Evolutionary conservation across 1,140 invertebrate species (phyloP).

Genomic region (Acromyrmex echinatior): DNA sequence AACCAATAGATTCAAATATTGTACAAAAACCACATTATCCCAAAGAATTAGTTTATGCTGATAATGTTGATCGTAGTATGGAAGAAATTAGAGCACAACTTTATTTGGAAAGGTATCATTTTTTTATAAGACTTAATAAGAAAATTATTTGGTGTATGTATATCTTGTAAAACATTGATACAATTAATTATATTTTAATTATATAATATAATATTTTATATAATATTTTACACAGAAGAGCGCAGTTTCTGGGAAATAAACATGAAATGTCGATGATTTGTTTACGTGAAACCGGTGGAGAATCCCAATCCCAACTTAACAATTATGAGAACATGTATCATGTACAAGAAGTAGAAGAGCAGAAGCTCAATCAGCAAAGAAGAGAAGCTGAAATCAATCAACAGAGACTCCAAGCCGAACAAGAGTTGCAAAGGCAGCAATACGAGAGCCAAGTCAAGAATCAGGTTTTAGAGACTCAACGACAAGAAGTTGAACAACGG

Average conservation of each 20-base stretch:
- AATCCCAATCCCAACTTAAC: slow-evolving; percentile 75
- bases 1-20: slow-evolving; percentile 88
- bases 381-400: slow-evolving; percentile 76
- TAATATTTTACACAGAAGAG: slow-evolving; percentile 15
- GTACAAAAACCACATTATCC: slow-evolving; percentile 86
- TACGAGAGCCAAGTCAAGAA: slow-evolving; percentile 65
- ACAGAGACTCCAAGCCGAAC: slow-evolving; percentile 70
- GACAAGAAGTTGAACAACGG: slow-evolving; percentile 72
- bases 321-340: slow-evolving; percentile 76
- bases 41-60: slow-evolving; percentile 88
- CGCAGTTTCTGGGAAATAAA: slow-evolving; percentile 52
- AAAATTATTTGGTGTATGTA: slow-evolving; percentile 41
- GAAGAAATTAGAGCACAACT: slow-evolving; percentile 89
- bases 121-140: not conserved
- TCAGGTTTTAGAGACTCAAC: slow-evolving; percentile 74
- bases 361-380: slow-evolving; percentile 76
- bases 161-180: not conserved
- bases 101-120: slow-evolving; percentile 77
- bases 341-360: slow-evolving; percentile 73
- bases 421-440: slow-evolving; percentile 66
- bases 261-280: slow-evolving; percentile 47
- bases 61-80: slow-evolving; percentile 89
- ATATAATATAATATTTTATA: not conserved
- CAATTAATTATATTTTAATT: not conserved
- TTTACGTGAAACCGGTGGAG: slow-evolving; percentile 29